These are phyloP conservation scores for Triplophysa yarkandensis DNA, from an alignment of 2,797 vertebrate species.

Conservation along the genomic window DNA sequence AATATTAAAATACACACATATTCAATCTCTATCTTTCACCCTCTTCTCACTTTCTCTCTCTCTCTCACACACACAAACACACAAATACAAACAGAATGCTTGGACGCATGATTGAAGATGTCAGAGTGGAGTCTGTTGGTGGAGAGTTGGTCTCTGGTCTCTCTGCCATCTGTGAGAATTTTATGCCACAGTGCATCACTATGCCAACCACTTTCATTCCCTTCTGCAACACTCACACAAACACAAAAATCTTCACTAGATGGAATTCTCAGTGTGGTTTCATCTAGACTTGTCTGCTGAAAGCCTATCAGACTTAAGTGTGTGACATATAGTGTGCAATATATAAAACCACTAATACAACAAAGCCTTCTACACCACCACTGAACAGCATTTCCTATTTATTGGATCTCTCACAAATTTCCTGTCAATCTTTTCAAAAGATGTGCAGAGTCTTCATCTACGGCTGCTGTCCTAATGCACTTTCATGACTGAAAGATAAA, in stretches of 20 bases:
- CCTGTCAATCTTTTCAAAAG: slow-evolving; percentile 13
- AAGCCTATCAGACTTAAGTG: slow-evolving; percentile 37
- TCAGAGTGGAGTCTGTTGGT: slow-evolving; percentile 24
- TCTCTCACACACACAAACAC: slow-evolving; percentile 11
- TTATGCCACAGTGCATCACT: slow-evolving; percentile 39
- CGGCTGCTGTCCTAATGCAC: not conserved
- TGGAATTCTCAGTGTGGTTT: slow-evolving; percentile 12
- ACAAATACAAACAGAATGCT: slow-evolving; percentile 21
- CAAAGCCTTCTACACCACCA: slow-evolving; percentile 27
- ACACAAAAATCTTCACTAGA: slow-evolving; percentile 23
- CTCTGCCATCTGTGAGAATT: slow-evolving; percentile 56
- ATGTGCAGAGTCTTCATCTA: slow-evolving; percentile 13
- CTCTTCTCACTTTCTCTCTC: not conserved
- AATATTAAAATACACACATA: too few relatives aligned
- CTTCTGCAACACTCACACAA: not conserved
- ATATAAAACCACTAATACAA: slow-evolving; percentile 34
- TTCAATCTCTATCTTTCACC: not conserved
- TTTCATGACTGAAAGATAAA: slow-evolving; percentile 22
- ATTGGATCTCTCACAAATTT: slow-evolving; percentile 22
- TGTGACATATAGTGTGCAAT: slow-evolving; percentile 3
- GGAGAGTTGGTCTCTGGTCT: slow-evolving; percentile 46
- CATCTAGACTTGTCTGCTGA: slow-evolving; percentile 35
- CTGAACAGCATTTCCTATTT: slow-evolving; percentile 13
- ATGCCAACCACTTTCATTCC: slow-evolving; percentile 42
- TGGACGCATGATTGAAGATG: slow-evolving; percentile 30